Conservation (phyloP, 2,113 vertebrate species). For the Corythaeola cristata region DNA sequence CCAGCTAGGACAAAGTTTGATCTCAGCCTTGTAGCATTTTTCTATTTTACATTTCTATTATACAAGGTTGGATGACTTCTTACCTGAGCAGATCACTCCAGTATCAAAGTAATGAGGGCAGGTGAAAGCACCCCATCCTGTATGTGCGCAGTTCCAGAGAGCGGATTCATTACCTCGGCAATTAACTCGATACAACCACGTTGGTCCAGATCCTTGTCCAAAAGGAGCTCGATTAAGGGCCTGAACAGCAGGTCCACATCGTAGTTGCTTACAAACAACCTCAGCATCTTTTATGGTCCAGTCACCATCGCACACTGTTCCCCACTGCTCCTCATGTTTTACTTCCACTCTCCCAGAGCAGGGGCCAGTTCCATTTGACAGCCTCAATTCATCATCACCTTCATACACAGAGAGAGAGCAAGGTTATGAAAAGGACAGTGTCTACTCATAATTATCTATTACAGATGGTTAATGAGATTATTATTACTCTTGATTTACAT, state of each 20-base stretch:
- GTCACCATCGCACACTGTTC: conserved; percentile 74
- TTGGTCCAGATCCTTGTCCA: conserved; percentile 72
- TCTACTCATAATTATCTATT: background rate
- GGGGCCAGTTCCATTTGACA: conserved; percentile 16
- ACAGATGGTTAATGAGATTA: background rate
- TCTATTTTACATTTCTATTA: background rate
- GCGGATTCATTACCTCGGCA: conserved; percentile 68
- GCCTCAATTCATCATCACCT: conserved; percentile 61
- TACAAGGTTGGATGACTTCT: background rate
- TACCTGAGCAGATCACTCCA: conserved; percentile 75
- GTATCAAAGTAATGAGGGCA: conserved; percentile 70
- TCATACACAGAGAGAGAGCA: background rate
- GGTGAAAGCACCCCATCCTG: conserved; percentile 61
- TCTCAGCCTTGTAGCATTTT: background rate
- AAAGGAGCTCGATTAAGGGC: conserved; percentile 55
- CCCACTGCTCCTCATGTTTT: conserved; percentile 71
- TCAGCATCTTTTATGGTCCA: conserved; percentile 67
- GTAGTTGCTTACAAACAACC: conserved; percentile 70
- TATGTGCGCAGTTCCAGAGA: conserved; percentile 71
- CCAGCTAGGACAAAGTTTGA: background rate
- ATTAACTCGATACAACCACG: conserved; percentile 67
- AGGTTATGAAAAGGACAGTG: background rate
- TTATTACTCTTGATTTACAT: background rate
- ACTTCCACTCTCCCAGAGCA: conserved; percentile 75
- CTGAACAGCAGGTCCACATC: conserved; percentile 67